Evolutionary conservation across 2,888 invertebrate genomes (phyloP), one percentile per base, ranked within the genome.

Genomic region (Lasioglossum zephyrum): DNA sequence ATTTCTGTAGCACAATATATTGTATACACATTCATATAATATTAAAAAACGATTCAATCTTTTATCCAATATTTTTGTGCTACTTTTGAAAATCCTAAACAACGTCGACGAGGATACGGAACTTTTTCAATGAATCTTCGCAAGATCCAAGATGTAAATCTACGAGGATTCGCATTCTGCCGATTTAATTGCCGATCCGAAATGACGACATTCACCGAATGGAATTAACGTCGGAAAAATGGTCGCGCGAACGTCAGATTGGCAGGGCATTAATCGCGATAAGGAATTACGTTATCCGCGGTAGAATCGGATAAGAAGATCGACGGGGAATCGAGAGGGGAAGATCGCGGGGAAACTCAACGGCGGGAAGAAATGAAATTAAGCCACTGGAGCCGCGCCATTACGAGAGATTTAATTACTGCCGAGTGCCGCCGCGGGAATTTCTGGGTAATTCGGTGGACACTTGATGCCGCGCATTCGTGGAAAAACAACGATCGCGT

Each of bases 401-500:
- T 66, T 76, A 76, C 66, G 77, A 49, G 77, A 49, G 66, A 77
- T 77, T 77, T 77, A 77, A 77, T 77, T 77, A 66, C 77, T 69
- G 36, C 47, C 31, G 47, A 77, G 63, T 76, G 57, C 47, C 76
- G 77, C 11, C 47, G 63, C 22, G 53, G 41, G 57, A 53, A 60
- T 41, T 41, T 26, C 41, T 41, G 60, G 60, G 75, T 76, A 60
- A 77, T 77, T 77, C 66, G 66, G 47, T 39, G 47, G 66, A 77
- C 47, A 49, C 47, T 49, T 31, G 77, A 77, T 26, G 57, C 75
- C 22, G 39, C 41, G 41, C 63, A 31, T 26, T n/a, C 75, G 16
- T 60, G 36, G 36, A 44, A 63, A 76, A 76, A 63, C 75, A 57
- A 31, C 41, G 57, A 31, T 36, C 36, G 41, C 9, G 44, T 2